Conservation (phyloP, 2,113 vertebrate species). For the Poeciliopsis occidentalis region DNA sequence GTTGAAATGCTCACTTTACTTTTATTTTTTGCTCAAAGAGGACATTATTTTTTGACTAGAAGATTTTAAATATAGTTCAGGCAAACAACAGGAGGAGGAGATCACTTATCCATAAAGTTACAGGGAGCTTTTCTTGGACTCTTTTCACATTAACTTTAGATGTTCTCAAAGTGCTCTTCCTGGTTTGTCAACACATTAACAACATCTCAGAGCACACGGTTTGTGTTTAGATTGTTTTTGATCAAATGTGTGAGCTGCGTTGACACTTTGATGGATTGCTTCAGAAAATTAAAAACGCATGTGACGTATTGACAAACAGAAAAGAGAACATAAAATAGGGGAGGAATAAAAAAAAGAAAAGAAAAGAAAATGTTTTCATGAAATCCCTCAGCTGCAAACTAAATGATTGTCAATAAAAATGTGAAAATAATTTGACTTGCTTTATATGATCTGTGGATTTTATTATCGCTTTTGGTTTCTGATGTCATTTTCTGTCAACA, state of each 20-base stretch:
- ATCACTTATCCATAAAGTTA: constrained; percentile 24
- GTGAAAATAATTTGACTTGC: not conserved
- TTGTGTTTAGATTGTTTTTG: not conserved
- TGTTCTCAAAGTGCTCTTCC: not conserved
- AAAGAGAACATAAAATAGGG: not conserved
- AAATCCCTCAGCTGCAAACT: not conserved
- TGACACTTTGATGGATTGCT: not conserved
- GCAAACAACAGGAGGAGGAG: not conserved
- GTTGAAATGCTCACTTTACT: constrained; percentile 30
- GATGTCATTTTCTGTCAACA: not conserved
- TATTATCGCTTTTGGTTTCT: not conserved
- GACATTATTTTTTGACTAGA: constrained; percentile 23
- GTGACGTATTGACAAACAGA: not conserved
- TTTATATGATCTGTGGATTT: not conserved
- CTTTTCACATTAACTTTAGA: not conserved
- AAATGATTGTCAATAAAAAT: not conserved
- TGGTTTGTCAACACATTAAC: not conserved
- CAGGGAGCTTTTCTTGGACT: not conserved
- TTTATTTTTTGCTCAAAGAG: not conserved
- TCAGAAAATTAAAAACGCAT: no score
- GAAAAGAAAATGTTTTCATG: not conserved
- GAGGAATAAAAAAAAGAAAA: not conserved
- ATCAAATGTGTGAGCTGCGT: not conserved
- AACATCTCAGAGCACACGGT: not conserved
- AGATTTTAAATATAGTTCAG: constrained; percentile 23